phyloP scores from a whole-genome alignment of 2,888 invertebrate species.

The Andricus curvator region DNA sequence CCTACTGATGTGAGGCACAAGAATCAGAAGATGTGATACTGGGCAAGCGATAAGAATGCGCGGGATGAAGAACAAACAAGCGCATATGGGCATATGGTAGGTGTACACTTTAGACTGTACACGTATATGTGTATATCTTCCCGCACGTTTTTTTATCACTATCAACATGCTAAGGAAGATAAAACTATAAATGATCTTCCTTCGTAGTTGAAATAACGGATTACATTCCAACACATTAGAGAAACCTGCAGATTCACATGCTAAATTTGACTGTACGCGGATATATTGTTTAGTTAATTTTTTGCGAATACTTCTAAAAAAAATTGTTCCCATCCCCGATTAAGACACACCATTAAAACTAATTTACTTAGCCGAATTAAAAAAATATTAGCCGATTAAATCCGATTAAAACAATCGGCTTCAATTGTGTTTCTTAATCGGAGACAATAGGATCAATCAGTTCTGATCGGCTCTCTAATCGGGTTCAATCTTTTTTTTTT shows the following conservation, averaged over 20 bases:
- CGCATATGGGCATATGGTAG: background rate
- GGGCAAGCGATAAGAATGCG: constrained; percentile 7
- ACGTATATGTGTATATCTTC: constrained; percentile 13
- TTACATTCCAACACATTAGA: constrained; percentile 11
- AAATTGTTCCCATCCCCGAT: too few species aligned
- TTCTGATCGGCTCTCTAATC: too few species aligned
- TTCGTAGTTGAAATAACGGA: background rate
- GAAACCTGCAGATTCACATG: constrained; percentile 26
- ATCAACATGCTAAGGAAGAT: constrained; percentile 19
- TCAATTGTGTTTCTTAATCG: too few species aligned
- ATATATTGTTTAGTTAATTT: background rate
- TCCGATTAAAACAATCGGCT: too few species aligned
- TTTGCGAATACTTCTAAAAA: background rate
- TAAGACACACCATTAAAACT: too few species aligned
- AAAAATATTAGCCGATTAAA: too few species aligned
- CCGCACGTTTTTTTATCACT: constrained; percentile 9
- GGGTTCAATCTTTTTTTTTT: too few species aligned
- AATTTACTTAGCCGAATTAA: too few species aligned
- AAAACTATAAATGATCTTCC: background rate
- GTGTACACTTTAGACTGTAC: background rate
- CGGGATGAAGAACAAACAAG: constrained; percentile 26
- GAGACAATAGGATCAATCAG: too few species aligned
- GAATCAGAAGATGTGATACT: constrained; percentile 32
- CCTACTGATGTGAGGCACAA: constrained; percentile 19
- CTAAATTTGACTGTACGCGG: background rate